Conservation (phyloP, 1,140 invertebrate species). For the Atta texana region DNA sequence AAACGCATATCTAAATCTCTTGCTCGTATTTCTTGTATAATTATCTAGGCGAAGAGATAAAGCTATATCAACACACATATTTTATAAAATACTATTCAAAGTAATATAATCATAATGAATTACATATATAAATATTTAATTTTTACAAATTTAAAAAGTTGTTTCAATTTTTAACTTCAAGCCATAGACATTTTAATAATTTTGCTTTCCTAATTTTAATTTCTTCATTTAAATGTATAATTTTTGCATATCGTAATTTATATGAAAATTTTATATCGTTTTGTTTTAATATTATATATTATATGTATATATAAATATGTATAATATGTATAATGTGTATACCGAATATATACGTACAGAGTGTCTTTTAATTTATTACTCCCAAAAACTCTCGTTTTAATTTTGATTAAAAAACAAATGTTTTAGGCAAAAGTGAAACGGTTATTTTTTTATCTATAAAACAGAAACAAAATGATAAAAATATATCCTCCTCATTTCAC, state of each 20-base stretch:
- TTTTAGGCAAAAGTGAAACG: too few relatives aligned
- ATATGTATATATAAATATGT: neutral
- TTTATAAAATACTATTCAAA: neutral
- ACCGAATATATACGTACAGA: too few relatives aligned
- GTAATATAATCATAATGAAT: neutral
- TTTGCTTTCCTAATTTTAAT: neutral
- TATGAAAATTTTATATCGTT: neutral
- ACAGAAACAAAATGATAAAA: too few relatives aligned
- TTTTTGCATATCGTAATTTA: neutral
- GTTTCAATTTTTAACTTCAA: neutral
- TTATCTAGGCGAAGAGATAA: neutral
- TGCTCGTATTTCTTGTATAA: neutral
- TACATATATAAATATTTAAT: neutral
- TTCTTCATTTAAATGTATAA: conserved; percentile 4
- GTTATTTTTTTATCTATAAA: too few relatives aligned
- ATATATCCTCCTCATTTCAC: too few relatives aligned
- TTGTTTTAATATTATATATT: conserved; percentile 12
- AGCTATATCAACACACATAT: neutral
- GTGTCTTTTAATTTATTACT: too few relatives aligned
- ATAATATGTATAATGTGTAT: too few relatives aligned
- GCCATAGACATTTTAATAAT: neutral
- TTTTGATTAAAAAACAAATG: too few relatives aligned
- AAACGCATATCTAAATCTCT: neutral
- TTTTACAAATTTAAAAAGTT: neutral
- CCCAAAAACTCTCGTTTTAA: too few relatives aligned